A percentile compares a stretch with the other conserved stretches of the same genome.
Evolutionary conservation across 2,797 vertebrate species (phyloP).

Genomic region (Pseudocheirus occidentalis): DNA sequence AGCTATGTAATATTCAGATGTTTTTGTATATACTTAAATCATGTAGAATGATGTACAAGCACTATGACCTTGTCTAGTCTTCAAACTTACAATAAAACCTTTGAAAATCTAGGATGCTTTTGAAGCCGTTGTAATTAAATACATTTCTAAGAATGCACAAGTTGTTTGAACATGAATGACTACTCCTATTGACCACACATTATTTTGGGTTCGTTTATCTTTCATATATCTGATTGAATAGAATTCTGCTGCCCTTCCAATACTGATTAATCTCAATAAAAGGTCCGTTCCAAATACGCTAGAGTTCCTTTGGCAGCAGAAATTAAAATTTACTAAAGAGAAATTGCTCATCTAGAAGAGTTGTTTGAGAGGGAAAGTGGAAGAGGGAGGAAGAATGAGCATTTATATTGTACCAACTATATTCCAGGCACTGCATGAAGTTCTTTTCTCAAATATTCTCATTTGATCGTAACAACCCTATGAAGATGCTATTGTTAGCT

Average conservation of each 20-base stretch:
- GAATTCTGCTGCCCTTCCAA: neutral
- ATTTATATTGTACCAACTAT: neutral
- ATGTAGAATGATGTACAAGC: constrained; percentile 88
- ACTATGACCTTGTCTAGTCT: constrained; percentile 89
- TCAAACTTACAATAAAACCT: constrained; percentile 90
- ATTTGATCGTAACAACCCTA: neutral
- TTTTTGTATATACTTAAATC: constrained; percentile 89
- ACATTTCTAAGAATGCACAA: constrained; percentile 57
- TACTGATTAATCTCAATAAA: neutral
- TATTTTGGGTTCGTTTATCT: constrained; percentile 47
- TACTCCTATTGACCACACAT: neutral
- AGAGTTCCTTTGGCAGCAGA: constrained; percentile 45
- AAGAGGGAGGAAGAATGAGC: neutral
- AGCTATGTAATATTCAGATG: constrained; percentile 87
- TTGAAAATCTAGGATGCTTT: constrained; percentile 84
- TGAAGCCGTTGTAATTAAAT: constrained; percentile 74
- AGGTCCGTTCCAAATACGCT: neutral
- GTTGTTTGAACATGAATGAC: constrained; percentile 49
- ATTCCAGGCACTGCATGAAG: neutral
- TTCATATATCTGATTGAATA: accelerated
- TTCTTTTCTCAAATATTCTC: neutral
- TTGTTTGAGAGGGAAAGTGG: neutral
- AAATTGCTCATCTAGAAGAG: constrained; percentile 6
- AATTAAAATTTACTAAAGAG: constrained; percentile 13
- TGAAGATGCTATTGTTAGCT: neutral